A percentile compares a stretch with the other conserved stretches of the same genome.
Conservation (phyloP, 2,797 vertebrate genomes). For the Argyrosomus regius region DNA sequence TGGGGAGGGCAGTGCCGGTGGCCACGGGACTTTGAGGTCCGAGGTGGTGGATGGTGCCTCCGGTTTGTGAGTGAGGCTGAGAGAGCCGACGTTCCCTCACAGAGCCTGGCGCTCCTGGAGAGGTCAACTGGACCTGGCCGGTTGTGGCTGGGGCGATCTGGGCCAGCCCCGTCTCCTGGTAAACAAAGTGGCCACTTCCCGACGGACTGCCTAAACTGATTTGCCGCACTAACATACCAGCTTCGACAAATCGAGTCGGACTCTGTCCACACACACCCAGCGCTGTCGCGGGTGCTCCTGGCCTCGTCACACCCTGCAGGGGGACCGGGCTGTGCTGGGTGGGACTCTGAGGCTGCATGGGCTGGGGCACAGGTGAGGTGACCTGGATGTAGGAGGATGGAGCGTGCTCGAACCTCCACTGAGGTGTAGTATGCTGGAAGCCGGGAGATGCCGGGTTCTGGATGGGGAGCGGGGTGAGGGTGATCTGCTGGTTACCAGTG, state of each 20-base stretch:
- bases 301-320: constrained; percentile 88
- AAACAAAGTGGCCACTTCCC: constrained; percentile 92
- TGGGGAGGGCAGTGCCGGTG: constrained; percentile 86
- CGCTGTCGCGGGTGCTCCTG: constrained; percentile 86
- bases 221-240: constrained; percentile 93
- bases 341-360: constrained; percentile 96
- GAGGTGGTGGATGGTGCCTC: constrained; percentile 96
- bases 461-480: constrained; percentile 91
- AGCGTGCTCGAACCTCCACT: constrained; percentile 94
- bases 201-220: constrained; percentile 92
- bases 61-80: constrained; percentile 95
- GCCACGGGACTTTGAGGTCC: constrained; percentile 95
- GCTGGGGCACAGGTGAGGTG: constrained; percentile 92
- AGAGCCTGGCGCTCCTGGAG: constrained; percentile 85
- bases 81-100: constrained; percentile 94
- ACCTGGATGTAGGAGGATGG: constrained; percentile 96
- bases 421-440: constrained; percentile 93
- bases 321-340: constrained; percentile 93
- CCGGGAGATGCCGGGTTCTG: constrained; percentile 93
- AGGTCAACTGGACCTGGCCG: constrained; percentile 90
- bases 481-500: constrained; percentile 94
- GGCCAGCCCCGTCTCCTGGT: constrained; percentile 92
- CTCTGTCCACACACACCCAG: constrained; percentile 94
- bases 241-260: constrained; percentile 93
- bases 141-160: constrained; percentile 90